Evolutionary conservation across 2,113 vertebrate species (phyloP), one percentile per base, ranked within the genome.

Genomic region (Otolemur garnettii): DNA sequence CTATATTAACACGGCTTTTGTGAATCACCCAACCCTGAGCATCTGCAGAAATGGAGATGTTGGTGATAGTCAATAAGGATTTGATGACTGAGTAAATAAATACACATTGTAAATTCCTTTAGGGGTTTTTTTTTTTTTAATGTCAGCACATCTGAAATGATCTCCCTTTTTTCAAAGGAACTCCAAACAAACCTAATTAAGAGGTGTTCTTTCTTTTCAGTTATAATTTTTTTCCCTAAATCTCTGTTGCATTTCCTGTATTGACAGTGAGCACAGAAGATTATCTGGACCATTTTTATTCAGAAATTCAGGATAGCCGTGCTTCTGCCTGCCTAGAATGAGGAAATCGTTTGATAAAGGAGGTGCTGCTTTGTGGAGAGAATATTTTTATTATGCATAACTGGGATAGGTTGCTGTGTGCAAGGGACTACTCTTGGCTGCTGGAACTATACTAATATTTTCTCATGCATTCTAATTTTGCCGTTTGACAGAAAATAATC

Each of bases 391-490:
- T 30, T 91, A 55, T 10, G 21, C 19, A 78, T 18, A 45, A n/a
- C 7, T 45, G 1, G 26, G 7, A 17, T 33, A 45, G 28, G 9
- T 69, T 71, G 28, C 60, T 90, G 62, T 71, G 69, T 50, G 4
- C 21, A 78, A 45, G 68, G 75, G 42, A 45, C n/a, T 50, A 19
- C 42, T 81, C 18, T 45, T 33, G 71, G n/a, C 28, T 92, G 1
- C 19, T 22, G 82, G 11, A 88, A 50, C 28, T 90, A 24, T 28
- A 42, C 26, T 60, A 26, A 66, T 55, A 35, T 64, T 90, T 90
- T 95, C 38, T 91, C 81, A 81, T 88, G 24, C 0, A 35, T 59
- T 89, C 24, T 77, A 94, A 94, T 87, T 94, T 82, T 91, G 60
- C 81, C 78, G 77, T 84, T 93, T 91, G 68, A 55, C 86, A 93